These are phyloP conservation scores for Dolichotis patagonum DNA, from an alignment of 2,113 vertebrate species.

Conservation along the genomic window DNA sequence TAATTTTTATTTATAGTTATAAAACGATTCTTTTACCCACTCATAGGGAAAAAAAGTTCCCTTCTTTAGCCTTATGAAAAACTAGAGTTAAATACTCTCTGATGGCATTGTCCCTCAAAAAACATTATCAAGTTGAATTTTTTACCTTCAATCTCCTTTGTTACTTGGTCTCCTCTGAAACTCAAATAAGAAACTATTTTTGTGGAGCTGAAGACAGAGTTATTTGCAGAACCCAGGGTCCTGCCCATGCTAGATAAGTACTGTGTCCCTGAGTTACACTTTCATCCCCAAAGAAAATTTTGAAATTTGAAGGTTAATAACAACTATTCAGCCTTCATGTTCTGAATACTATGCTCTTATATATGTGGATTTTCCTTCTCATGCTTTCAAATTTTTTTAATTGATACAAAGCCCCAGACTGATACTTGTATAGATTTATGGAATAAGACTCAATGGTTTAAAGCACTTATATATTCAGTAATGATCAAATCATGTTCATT, in stretches of 20 bases:
- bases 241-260: background rate
- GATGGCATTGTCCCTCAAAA: background rate
- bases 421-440: background rate
- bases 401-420: background rate
- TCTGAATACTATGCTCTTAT: background rate
- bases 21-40: background rate
- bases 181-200: background rate
- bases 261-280: background rate
- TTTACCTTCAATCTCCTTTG: background rate
- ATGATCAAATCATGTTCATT: background rate
- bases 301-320: slow-evolving; percentile 15
- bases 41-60: background rate
- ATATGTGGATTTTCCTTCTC: background rate
- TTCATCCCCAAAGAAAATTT: background rate
- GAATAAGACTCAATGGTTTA: background rate
- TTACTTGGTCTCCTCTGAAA: slow-evolving; percentile 38
- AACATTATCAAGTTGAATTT: slow-evolving; percentile 27
- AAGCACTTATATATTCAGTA: background rate
- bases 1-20: background rate
- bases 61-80: background rate
- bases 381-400: background rate
- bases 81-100: background rate
- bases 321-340: background rate
- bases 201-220: background rate
- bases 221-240: background rate